Conservation (phyloP, 2,113 vertebrate species). For the Todiramphus saurophagus region DNA sequence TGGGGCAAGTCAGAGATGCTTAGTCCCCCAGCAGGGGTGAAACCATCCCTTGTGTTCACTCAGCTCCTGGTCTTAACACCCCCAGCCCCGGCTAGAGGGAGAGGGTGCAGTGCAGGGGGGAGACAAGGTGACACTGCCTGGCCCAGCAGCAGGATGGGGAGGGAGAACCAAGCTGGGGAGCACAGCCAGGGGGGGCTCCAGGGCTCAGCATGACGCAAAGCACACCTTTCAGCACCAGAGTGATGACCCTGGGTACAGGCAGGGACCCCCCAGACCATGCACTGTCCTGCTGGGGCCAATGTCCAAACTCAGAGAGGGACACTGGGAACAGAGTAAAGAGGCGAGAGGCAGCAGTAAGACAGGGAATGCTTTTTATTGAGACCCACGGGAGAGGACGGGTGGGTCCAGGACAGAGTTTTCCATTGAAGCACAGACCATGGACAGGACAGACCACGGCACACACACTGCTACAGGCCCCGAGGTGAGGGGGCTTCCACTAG, state of each 20-base stretch:
- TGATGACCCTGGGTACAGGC: neutral
- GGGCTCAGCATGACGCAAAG: too few relatives aligned
- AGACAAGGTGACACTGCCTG: neutral
- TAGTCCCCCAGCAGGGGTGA: neutral
- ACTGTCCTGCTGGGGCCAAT: fast-evolving
- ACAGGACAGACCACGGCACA: constrained; percentile 54
- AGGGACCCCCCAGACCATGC: fast-evolving
- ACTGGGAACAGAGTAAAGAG: neutral
- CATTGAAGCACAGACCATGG: constrained; percentile 67
- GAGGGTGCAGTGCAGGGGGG: neutral
- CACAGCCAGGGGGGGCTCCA: neutral
- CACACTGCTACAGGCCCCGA: constrained; percentile 61
- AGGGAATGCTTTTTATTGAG: constrained; percentile 82
- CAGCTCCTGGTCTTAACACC: too few relatives aligned
- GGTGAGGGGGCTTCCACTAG: constrained; percentile 4
- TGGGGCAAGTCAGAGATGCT: too few relatives aligned
- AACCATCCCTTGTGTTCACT: neutral
- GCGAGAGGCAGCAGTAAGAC: constrained; percentile 58
- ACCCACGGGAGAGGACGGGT: constrained; percentile 55
- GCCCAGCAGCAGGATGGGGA: too few relatives aligned
- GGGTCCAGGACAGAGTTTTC: constrained; percentile 41
- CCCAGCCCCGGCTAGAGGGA: neutral
- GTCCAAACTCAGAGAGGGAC: neutral
- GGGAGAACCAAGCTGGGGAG: too few relatives aligned
- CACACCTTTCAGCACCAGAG: too few relatives aligned